phyloP scores from a whole-genome alignment of 2,113 vertebrate genomes.

The Peromyscus maniculatus region DNA sequence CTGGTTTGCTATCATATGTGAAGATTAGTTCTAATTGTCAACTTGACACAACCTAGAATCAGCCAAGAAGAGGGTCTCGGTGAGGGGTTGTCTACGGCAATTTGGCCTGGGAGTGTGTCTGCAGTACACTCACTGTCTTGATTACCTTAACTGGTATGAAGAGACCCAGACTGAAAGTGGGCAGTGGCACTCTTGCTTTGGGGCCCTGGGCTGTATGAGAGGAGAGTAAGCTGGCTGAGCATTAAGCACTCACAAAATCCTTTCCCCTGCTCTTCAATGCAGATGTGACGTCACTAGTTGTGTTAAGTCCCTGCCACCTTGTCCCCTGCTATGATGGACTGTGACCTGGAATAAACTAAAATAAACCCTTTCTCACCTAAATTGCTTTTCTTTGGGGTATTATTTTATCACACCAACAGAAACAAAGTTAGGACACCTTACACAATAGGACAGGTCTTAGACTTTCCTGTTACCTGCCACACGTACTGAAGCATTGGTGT shows the following conservation, averaged over 20 bases:
- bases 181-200: background rate
- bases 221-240: background rate
- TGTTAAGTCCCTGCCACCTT: background rate
- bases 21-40: background rate
- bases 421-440: no score
- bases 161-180: background rate
- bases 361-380: background rate
- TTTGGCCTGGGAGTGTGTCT: background rate
- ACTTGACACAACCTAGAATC: background rate
- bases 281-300: background rate
- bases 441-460: background rate
- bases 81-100: background rate
- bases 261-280: background rate
- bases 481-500: background rate
- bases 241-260: background rate
- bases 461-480: background rate
- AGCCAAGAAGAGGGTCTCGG: rapidly evolving
- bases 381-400: background rate
- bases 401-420: no score
- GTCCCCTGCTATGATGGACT: no score
- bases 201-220: background rate
- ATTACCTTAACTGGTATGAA: background rate
- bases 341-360: background rate
- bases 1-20: background rate
- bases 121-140: background rate